Evolutionary conservation across 2,888 invertebrate species (phyloP).

Genomic region (Melieria omissa): DNA sequence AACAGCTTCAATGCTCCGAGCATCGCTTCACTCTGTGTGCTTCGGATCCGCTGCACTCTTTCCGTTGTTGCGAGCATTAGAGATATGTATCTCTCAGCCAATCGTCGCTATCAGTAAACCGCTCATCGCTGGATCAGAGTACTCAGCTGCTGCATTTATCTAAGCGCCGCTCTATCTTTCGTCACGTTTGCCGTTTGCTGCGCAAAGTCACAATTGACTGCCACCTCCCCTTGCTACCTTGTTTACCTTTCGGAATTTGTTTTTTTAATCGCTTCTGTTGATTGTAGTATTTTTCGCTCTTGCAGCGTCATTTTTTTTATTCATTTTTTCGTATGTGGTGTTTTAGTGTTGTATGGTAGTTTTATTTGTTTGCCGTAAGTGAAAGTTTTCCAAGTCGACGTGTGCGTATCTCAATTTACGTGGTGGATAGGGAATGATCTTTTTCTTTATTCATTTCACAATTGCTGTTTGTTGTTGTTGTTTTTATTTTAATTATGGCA

Average conservation of each 20-base stretch:
- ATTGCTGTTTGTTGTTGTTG: background rate
- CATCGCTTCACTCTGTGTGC: too few species aligned
- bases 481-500: slow-evolving; percentile 31
- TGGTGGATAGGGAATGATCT: slow-evolving; percentile 26
- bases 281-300: slow-evolving; percentile 22
- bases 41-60: too few species aligned
- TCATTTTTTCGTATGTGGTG: slow-evolving; percentile 6
- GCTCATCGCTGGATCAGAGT: too few species aligned
- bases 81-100: too few species aligned
- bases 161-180: slow-evolving; percentile 11
- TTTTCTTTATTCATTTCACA: background rate
- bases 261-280: slow-evolving; percentile 18
- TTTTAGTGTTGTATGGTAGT: slow-evolving; percentile 4
- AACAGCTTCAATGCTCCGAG: too few species aligned
- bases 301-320: background rate
- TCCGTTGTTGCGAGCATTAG: too few species aligned
- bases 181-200: slow-evolving; percentile 38
- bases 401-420: slow-evolving; percentile 31
- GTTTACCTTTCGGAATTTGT: slow-evolving; percentile 22
- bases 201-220: too few species aligned
- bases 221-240: slow-evolving; percentile 12
- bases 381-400: slow-evolving; percentile 53
- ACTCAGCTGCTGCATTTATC: background rate
- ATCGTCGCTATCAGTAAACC: too few species aligned
- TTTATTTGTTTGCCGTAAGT: slow-evolving; percentile 53